Base-by-base conservation (phyloP, 2,888 invertebrate species). In the Corbicula japonica region DNA sequence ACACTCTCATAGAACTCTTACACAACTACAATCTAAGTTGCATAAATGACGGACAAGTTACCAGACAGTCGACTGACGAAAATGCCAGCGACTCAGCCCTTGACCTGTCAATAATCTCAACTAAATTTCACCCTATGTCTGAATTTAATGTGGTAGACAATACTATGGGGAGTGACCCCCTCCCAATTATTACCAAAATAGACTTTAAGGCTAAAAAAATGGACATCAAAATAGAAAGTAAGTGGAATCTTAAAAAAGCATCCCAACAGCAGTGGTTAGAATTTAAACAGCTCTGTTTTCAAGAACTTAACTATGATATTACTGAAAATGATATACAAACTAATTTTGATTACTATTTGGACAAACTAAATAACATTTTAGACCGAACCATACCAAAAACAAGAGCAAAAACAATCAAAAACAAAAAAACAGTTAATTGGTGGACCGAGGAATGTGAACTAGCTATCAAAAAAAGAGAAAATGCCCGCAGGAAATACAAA, bases 1-100 rank as follows among this genome's bases (percentile, higher is more conserved):
- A n/a, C n/a, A n/a, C n/a, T n/a, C n/a, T n/a, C n/a, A 5, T 60
- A n/a, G 38, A 34, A n/a, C 35, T 60, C 38, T 21, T 60, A 32
- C 18, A 60, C 21, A 38, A 34, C 15, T 21, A 38, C 21, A 5
- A n/a, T 34, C 21, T 60, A n/a, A 35, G 23, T 35, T 32, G n/a
- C 60, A 6, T 60, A 35, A 60, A 60, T 35, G 60, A 60, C 21
- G 60, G 60, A 21, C 60, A 60, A 35, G 15, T 60, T 10, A 60
- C 60, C 12, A 34, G 60, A 35, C 2, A 35, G 21, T 18, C 15
- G 2, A 8, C 34, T 10, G 3, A 30, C 4, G 21, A 1, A 5
- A 35, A 34, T 26, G 12, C 34, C 4, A 21, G 6, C 18, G 60
- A 60, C 21, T 38, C 60, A 4, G 38, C 60, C 1, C 18, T 60